Evolutionary conservation across 2,888 invertebrate species (phyloP).

Genomic region (Heliconius sara): DNA sequence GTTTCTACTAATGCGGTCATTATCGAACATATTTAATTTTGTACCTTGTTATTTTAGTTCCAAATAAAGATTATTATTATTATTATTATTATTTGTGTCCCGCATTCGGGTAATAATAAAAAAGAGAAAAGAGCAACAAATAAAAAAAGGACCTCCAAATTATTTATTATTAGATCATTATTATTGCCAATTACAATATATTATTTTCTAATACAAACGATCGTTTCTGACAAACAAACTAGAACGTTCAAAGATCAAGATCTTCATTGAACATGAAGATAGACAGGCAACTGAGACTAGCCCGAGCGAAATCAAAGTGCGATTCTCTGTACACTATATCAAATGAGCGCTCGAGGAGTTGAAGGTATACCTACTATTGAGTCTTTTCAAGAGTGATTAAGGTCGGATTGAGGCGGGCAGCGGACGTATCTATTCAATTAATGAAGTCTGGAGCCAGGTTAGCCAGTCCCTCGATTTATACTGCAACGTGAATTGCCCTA

Average conservation of each 20-base stretch:
- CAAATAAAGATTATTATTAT: too few species aligned
- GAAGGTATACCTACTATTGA: slow-evolving; percentile 60
- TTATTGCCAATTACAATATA: too few species aligned
- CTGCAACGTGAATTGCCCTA: slow-evolving; percentile 74
- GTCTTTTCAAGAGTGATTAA: slow-evolving; percentile 81
- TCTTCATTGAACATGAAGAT: slow-evolving; percentile 35
- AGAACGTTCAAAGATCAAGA: slow-evolving; percentile 8
- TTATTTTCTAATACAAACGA: neutral
- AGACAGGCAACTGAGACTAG: slow-evolving; percentile 40
- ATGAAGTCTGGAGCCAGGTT: slow-evolving; percentile 69
- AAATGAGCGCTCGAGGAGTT: slow-evolving; percentile 61
- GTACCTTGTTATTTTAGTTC: too few species aligned
- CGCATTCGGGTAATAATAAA: too few species aligned
- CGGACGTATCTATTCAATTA: slow-evolving; percentile 83
- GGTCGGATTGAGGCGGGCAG: slow-evolving; percentile 76
- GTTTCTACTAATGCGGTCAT: too few species aligned
- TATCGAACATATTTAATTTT: too few species aligned
- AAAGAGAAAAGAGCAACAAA: too few species aligned
- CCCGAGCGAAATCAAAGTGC: slow-evolving; percentile 68
- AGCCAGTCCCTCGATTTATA: slow-evolving; percentile 71
- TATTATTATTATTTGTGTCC: too few species aligned
- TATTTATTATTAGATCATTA: too few species aligned
- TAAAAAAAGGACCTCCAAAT: too few species aligned
- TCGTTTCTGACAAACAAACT: neutral
- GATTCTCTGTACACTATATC: slow-evolving; percentile 75